Conservation (phyloP, 2,888 invertebrate species). For the Cantharis lateralis region DNA sequence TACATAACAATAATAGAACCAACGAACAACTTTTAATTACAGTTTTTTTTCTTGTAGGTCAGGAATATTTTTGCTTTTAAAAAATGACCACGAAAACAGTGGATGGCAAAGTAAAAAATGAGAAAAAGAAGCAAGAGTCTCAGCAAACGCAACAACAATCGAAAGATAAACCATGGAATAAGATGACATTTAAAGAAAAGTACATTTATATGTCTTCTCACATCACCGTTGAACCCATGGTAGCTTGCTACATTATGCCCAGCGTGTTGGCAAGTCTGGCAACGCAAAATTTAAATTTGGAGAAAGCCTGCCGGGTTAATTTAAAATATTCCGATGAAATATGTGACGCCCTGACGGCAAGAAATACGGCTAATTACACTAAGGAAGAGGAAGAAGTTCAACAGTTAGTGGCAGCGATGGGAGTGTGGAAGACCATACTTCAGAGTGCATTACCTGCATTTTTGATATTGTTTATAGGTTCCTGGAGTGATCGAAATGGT, state of each 20-base stretch:
- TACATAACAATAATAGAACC: not conserved
- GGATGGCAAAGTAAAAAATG: not conserved
- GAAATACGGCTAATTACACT: constrained; percentile 71
- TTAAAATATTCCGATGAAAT: constrained; percentile 71
- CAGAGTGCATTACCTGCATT: constrained; percentile 83
- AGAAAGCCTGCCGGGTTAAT: constrained; percentile 86
- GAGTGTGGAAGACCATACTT: constrained; percentile 84
- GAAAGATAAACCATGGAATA: constrained; percentile 29
- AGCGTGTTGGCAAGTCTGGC: constrained; percentile 72
- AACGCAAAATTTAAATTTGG: constrained; percentile 83
- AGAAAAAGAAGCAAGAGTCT: constrained; percentile 5
- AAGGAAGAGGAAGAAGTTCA: constrained; percentile 63
- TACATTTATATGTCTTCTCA: constrained; percentile 63
- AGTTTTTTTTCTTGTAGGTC: not conserved
- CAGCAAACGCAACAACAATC: constrained; percentile 4
- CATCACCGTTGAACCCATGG: constrained; percentile 76
- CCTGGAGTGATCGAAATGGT: constrained; percentile 73
- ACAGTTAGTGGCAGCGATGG: constrained; percentile 68
- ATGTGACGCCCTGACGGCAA: constrained; percentile 75
- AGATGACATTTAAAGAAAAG: constrained; percentile 62
- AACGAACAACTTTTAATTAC: not conserved
- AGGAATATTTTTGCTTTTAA: not conserved
- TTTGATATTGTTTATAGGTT: constrained; percentile 80
- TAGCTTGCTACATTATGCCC: constrained; percentile 73
- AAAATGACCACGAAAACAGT: not conserved